These are phyloP conservation scores for Melinaea menophilus DNA, from an alignment of 2,888 invertebrate species.

Conservation along the genomic window DNA sequence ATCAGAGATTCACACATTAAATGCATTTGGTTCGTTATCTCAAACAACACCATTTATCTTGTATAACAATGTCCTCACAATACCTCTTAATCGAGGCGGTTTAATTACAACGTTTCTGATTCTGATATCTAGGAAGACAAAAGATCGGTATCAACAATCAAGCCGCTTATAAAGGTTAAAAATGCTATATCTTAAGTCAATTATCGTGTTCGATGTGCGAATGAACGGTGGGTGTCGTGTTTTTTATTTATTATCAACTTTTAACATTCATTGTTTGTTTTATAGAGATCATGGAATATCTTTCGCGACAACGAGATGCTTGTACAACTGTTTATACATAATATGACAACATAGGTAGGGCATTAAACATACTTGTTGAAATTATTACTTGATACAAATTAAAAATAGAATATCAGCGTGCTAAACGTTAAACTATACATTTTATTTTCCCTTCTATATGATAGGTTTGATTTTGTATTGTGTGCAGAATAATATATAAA, in stretches of 20 bases:
- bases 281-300: background rate
- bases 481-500: too few species aligned
- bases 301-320: too few species aligned
- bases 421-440: too few species aligned
- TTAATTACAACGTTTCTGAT: slow-evolving; percentile 43
- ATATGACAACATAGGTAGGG: too few species aligned
- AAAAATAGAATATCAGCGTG: too few species aligned
- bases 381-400: too few species aligned
- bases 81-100: slow-evolving; percentile 68
- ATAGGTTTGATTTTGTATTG: too few species aligned
- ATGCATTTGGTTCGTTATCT: slow-evolving; percentile 76
- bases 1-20: slow-evolving; percentile 76
- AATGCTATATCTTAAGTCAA: background rate
- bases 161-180: slow-evolving; percentile 22
- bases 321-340: too few species aligned
- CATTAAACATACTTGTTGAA: too few species aligned
- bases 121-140: slow-evolving; percentile 30
- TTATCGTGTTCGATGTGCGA: slow-evolving; percentile 7
- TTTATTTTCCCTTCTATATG: too few species aligned
- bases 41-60: slow-evolving; percentile 71
- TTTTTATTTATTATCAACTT: background rate
- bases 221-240: background rate
- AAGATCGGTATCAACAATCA: slow-evolving; percentile 36
- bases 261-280: slow-evolving; percentile 9
- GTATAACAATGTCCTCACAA: slow-evolving; percentile 71